Evolutionary conservation across 2,113 vertebrate species (phyloP).

Genomic region (Pycnonotus jocosus): DNA sequence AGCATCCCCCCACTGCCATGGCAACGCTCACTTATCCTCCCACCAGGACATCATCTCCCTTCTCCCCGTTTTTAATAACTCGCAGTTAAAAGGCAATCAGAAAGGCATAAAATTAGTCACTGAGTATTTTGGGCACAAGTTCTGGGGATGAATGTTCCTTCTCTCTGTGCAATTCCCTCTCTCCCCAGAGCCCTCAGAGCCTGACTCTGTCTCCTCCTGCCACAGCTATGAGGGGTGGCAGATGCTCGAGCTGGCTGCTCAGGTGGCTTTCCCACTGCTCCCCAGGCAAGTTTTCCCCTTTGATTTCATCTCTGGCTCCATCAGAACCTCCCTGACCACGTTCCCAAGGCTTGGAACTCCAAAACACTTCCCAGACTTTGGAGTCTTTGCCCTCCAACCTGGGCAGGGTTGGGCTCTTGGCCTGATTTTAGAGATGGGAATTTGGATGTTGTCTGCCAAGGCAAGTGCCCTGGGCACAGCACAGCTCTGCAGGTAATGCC

Average conservation of each 20-base stretch:
- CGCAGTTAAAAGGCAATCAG: not conserved
- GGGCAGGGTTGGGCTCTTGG: not conserved
- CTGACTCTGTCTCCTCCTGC: not conserved
- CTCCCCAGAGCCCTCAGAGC: not conserved
- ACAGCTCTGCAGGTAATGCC: not conserved
- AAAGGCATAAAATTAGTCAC: not conserved
- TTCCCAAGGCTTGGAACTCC: not conserved
- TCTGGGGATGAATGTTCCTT: not conserved
- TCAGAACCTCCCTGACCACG: not conserved
- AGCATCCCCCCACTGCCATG: not conserved
- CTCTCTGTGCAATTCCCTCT: not conserved
- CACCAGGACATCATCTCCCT: not conserved
- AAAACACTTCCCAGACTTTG: not conserved
- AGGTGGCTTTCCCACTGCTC: not conserved
- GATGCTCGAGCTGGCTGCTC: rapidly evolving
- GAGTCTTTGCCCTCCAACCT: not conserved
- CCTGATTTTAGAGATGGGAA: not conserved
- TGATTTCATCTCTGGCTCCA: not conserved
- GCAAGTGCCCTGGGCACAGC: not conserved
- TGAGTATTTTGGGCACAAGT: not conserved
- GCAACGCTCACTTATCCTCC: not conserved
- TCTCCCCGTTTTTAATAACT: not conserved
- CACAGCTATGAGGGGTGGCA: not conserved
- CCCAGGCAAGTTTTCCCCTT: not conserved
- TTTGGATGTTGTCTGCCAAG: not conserved